Evolutionary conservation across 2,888 invertebrate species (phyloP), one percentile per base, ranked within the genome.

Genomic region (Drosophila parthenogenetica): DNA sequence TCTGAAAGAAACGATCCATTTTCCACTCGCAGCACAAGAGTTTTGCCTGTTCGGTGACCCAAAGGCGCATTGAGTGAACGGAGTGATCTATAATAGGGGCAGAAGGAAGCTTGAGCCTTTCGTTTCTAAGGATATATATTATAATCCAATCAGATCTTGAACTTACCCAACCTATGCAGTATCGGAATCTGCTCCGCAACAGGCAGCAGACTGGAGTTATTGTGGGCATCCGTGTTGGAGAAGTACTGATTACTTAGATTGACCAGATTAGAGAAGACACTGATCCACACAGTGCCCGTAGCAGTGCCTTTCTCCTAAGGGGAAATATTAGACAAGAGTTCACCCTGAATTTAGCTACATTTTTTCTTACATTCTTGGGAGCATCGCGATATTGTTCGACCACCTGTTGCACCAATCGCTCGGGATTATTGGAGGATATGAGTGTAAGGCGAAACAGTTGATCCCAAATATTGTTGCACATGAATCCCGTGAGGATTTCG

Each of bases 101-200:
- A 5, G 32, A 11, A 35, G 35, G 35, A 35, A 8, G 22, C 22
- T 5, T 22, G 5, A 22, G 22, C 1, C 22, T 1, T 5, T 5
- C 1, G 5, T 22, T 5, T 5, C 22, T 22, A 5, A 5, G 22
- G 22, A 22, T 5, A 22, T 0, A 5, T 0, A 22, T n/a, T n/a
- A n/a, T n/a, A n/a, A n/a, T n/a, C 46, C 29, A n/a, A 13, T 10
- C 7, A 35, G 2, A 11, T 11, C 13, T 2, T 2, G 8, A 2
- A 35, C 69, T 67, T 69, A 91, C 92, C 92, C 46, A 92, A 77
- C 58, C 92, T 83, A 69, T 92, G 92, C 1, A 92, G 78, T 42
- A 96, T 95, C 2, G 96, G 95, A 90, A 97, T 97, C 91, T 97
- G 97, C 87, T 97, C 97, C 0, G 96, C 96, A 29, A 97, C 93